Conservation (phyloP, 1,140 invertebrate genomes). For the Agrilus planipennis region DNA sequence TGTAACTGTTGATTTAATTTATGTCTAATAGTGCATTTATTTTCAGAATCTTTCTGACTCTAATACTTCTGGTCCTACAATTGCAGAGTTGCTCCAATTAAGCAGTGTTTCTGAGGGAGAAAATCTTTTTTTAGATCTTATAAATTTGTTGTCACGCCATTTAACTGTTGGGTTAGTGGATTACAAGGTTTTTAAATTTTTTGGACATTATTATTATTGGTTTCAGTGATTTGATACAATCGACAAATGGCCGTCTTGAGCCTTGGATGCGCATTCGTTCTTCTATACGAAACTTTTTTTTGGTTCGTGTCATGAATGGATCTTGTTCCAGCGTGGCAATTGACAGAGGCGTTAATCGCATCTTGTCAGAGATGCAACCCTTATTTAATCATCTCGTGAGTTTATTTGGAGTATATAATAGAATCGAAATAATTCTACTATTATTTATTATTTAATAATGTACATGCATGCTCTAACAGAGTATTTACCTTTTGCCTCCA, state of each 20-base stretch:
- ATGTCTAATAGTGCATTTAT: neutral
- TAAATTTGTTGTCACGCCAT: conserved; percentile 32
- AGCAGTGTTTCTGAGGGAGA: conserved; percentile 34
- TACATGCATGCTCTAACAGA: too few species aligned
- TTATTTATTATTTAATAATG: too few species aligned
- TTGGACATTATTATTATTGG: neutral
- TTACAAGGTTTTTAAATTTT: neutral
- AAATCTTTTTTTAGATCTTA: conserved; percentile 34
- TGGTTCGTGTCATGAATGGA: conserved; percentile 34
- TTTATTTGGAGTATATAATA: too few species aligned
- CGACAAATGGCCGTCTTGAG: conserved; percentile 22
- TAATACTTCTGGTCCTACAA: conserved; percentile 22
- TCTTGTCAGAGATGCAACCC: conserved; percentile 25
- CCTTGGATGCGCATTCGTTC: conserved; percentile 27
- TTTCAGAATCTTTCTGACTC: conserved; percentile 19
- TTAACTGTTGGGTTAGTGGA: conserved; percentile 25
- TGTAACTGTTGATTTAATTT: too few species aligned
- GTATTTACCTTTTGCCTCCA: too few species aligned
- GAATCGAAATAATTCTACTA: too few species aligned
- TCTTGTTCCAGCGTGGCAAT: conserved; percentile 23
- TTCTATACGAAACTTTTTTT: conserved; percentile 37
- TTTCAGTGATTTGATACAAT: conserved; percentile 23
- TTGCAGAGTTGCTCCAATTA: conserved; percentile 36
- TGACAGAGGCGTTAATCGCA: conserved; percentile 23
- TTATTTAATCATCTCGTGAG: conserved; percentile 27